Conservation (phyloP, 2,797 vertebrate genomes). For the Lagodon rhomboides region DNA sequence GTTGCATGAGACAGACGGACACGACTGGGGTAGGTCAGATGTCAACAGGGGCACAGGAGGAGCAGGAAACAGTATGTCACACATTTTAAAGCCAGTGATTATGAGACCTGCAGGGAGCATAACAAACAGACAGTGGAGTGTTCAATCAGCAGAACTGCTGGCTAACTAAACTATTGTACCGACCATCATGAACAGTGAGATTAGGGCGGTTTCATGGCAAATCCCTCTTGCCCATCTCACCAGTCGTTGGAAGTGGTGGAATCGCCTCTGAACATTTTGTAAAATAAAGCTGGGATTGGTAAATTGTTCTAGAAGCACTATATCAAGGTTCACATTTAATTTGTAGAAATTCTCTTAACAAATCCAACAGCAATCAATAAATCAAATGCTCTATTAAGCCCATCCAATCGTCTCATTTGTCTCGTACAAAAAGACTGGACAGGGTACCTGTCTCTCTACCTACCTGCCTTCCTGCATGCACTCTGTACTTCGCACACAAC, state of each 20-base stretch:
- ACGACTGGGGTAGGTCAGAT: background rate
- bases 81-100: conserved; percentile 4
- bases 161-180: background rate
- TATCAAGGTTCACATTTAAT: too few relatives aligned
- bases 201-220: background rate
- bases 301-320: too few relatives aligned
- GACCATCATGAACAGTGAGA: background rate
- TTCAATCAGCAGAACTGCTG: background rate
- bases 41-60: conserved; percentile 15
- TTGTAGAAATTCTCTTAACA: too few relatives aligned
- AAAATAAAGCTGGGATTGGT: background rate
- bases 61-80: background rate
- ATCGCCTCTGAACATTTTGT: background rate
- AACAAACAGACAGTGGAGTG: background rate
- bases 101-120: background rate
- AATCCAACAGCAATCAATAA: too few relatives aligned
- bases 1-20: conserved; percentile 9
- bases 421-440: too few relatives aligned
- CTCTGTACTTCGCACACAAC: too few relatives aligned
- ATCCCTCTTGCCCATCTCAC: background rate
- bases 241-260: background rate
- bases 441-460: too few relatives aligned
- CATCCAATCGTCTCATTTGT: too few relatives aligned
- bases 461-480: too few relatives aligned
- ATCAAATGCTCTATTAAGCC: too few relatives aligned